A percentile compares a stretch with the other conserved stretches of the same genome.
phyloP scores from a whole-genome alignment of 1,140 invertebrate species.

The Lepidurus couesii region DNA sequence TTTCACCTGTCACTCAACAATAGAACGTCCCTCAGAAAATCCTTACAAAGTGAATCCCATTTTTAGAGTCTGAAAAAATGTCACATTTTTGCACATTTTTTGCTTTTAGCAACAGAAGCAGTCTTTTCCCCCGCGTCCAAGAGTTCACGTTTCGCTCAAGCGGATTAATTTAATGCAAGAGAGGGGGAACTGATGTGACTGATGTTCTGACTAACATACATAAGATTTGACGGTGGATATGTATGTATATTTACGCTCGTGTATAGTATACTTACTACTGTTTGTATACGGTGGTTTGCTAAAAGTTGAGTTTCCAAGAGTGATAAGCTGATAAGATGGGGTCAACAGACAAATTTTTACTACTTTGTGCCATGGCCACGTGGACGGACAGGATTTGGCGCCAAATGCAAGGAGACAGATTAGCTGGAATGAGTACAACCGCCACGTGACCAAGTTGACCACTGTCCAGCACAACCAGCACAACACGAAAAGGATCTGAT shows the following conservation, averaged over 20 bases:
- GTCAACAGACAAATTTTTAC: neutral
- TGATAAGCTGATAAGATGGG: constrained; percentile 9
- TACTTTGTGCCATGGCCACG: neutral
- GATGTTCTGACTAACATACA: neutral
- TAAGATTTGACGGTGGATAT: too few relatives aligned
- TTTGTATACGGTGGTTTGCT: constrained; percentile 10
- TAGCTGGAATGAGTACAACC: constrained; percentile 4
- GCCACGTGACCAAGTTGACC: constrained; percentile 13
- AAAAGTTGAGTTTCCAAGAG: constrained; percentile 13
- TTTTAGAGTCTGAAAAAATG: neutral
- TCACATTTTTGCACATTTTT: constrained; percentile 15
- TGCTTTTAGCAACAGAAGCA: neutral
- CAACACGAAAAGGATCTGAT: neutral
- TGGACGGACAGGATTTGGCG: constrained; percentile 4
- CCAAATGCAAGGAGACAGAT: constrained; percentile 8
- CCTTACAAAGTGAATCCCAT: constrained; percentile 12
- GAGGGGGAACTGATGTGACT: neutral
- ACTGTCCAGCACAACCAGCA: neutral
- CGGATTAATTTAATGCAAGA: constrained; percentile 19
- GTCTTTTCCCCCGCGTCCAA: neutral
- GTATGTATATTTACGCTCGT: too few relatives aligned
- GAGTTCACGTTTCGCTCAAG: constrained; percentile 9
- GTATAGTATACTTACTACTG: neutral
- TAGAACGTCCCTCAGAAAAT: neutral
- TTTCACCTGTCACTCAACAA: neutral